These are phyloP conservation scores for Anagrus nilaparvatae DNA, from an alignment of 1,140 invertebrate species.

Conservation along the genomic window DNA sequence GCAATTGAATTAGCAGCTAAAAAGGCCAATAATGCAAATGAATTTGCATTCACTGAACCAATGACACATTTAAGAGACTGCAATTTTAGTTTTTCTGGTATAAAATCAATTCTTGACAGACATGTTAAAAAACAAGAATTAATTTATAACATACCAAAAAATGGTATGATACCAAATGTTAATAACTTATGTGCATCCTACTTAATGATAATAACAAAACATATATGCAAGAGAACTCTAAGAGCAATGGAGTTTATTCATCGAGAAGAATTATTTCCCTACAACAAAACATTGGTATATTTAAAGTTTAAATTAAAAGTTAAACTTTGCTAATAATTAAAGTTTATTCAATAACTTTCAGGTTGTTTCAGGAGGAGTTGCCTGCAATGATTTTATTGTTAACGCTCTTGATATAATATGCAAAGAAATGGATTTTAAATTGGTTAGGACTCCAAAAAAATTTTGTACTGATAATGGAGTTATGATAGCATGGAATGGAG, in stretches of 20 bases:
- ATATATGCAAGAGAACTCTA: slow-evolving; percentile 72
- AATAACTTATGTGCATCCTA: slow-evolving; percentile 79
- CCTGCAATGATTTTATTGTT: slow-evolving; percentile 79
- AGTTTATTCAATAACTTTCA: slow-evolving; percentile 26
- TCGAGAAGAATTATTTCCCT: slow-evolving; percentile 48
- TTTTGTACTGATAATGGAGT: slow-evolving; percentile 96
- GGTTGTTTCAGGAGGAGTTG: slow-evolving; percentile 93
- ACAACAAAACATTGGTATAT: slow-evolving; percentile 48
- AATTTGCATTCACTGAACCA: slow-evolving; percentile 57
- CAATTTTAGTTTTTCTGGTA: slow-evolving; percentile 76
- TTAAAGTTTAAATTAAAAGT: slow-evolving; percentile 3
- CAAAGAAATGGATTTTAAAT: slow-evolving; percentile 51
- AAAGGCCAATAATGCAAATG: slow-evolving; percentile 51
- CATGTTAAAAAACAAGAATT: slow-evolving; percentile 52
- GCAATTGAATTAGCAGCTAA: slow-evolving; percentile 75
- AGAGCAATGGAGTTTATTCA: slow-evolving; percentile 71
- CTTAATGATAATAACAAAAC: slow-evolving; percentile 62
- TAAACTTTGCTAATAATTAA: background rate
- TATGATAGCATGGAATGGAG: slow-evolving; percentile 99
- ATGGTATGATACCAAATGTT: slow-evolving; percentile 66
- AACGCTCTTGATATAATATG: slow-evolving; percentile 59
- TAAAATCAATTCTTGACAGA: slow-evolving; percentile 47
- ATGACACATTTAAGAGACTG: slow-evolving; percentile 56
- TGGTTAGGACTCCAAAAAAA: slow-evolving; percentile 67
- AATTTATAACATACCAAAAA: slow-evolving; percentile 47